Percentiles rank a stretch among this genome's conserved stretches.
These are phyloP conservation scores for Caretta caretta DNA, from an alignment of 2,113 vertebrate genomes.

Conservation along the genomic window DNA sequence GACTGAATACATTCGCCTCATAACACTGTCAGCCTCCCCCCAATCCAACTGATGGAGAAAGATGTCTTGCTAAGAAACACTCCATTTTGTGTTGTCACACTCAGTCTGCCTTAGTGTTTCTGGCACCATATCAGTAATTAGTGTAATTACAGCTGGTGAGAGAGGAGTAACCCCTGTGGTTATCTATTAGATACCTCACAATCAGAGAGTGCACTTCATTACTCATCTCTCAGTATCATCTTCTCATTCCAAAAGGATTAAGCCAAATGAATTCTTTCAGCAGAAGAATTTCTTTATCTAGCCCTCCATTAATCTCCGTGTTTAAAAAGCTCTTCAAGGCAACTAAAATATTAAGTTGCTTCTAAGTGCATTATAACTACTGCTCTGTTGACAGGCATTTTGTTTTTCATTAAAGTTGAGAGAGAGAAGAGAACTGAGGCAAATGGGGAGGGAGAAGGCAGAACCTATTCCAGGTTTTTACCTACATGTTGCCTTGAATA, in stretches of 20 bases:
- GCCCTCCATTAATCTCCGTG: conserved; percentile 58
- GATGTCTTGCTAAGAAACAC: conserved; percentile 28
- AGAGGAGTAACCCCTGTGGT: conserved; percentile 74
- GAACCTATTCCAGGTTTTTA: conserved; percentile 18
- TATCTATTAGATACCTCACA: conserved; percentile 74
- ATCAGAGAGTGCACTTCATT: conserved; percentile 71
- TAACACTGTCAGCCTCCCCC: not conserved
- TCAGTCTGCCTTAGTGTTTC: conserved; percentile 55
- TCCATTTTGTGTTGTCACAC: conserved; percentile 39
- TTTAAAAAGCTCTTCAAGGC: conserved; percentile 65
- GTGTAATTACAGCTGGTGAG: conserved; percentile 74
- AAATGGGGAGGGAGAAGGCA: not conserved
- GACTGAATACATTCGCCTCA: not conserved
- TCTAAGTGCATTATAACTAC: conserved; percentile 49
- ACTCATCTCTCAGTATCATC: conserved; percentile 56
- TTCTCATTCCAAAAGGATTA: conserved; percentile 78
- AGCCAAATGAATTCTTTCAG: conserved; percentile 68
- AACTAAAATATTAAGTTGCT: conserved; percentile 70
- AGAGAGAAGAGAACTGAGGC: not conserved
- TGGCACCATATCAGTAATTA: conserved; percentile 70
- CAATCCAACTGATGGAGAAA: not conserved
- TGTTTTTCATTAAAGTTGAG: conserved; percentile 44
- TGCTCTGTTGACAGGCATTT: conserved; percentile 48
- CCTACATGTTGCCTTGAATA: not conserved
- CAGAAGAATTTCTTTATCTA: conserved; percentile 69